Evolutionary conservation across 2,888 invertebrate species (phyloP), one percentile per base, ranked within the genome.

Genomic region (Synanthedon andrenaeformis): DNA sequence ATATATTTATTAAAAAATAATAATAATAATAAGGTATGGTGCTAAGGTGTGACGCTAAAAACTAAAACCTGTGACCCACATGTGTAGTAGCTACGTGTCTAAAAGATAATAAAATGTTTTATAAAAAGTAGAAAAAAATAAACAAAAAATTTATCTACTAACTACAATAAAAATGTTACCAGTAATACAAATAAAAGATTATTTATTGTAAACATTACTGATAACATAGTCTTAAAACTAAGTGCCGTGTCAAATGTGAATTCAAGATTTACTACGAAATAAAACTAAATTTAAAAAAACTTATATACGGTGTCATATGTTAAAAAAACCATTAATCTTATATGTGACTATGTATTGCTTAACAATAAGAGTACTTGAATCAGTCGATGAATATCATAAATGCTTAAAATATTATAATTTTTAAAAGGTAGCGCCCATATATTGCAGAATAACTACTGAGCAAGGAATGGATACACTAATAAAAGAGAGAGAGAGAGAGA

Each of bases 401-500:
- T 70, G 81, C 83, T 80, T 80, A 76, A 69, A 74, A 69, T 61
- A 65, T 66, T 68, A 74, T 70, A 76, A 72, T 66, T 70, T 70
- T 72, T 65, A 51, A 35, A 66, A 70, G 60, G 62, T 64, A 74
- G 69, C 67, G 65, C 68, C 72, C 60, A 67, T 73, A 72, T 65
- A 67, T 45, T 45, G 19, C 49, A 50, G 51, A 61, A 70, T 64
- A 66, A 63, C 77, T 82, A 82, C 72, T 69, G 67, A 76, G 72
- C 76, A 81, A 82, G 81, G 81, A 84, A 84, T 83, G 81, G 76
- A 80, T 71, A 75, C 23, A 13, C 67, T 75, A 72, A 65, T 57
- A 69, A 62, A 69, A 67, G 59, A 66, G 57, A 61, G 62, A 61
- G 4, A 23, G 23, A 23, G 23, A 23, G 23, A 23, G 23, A 17